Conservation (phyloP, 2,113 vertebrate genomes). For the Sisor rabdophorus region DNA sequence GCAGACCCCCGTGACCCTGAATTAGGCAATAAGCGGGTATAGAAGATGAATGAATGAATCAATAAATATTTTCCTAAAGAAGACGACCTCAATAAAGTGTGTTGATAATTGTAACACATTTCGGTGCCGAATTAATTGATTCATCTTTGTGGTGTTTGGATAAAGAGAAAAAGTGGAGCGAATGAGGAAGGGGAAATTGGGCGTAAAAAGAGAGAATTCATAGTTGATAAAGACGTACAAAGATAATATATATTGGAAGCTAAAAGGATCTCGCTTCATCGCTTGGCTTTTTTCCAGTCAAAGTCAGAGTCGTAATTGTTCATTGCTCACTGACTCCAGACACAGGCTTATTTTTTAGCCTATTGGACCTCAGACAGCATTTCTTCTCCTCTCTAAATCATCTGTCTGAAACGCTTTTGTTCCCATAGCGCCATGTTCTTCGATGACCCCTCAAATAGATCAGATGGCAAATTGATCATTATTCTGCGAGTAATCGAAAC, state of each 20-base stretch:
- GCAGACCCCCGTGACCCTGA: too few species aligned
- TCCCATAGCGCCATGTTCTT: background rate
- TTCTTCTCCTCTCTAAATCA: conserved; percentile 19
- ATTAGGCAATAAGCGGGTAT: too few species aligned
- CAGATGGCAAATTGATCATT: conserved; percentile 5
- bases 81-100: background rate
- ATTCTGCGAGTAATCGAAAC: conserved; percentile 2
- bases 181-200: background rate
- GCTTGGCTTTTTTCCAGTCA: background rate
- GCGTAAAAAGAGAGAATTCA: conserved; percentile 42
- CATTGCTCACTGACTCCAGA: conserved; percentile 33
- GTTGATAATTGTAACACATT: background rate
- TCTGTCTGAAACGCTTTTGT: background rate
- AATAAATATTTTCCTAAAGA: background rate
- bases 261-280: background rate
- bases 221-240: conserved; percentile 37
- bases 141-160: conserved; percentile 45
- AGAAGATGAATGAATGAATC: too few species aligned
- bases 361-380: conserved; percentile 15
- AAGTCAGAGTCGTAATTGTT: conserved; percentile 28
- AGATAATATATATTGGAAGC: conserved; percentile 21
- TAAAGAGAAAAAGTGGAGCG: background rate
- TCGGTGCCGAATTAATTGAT: conserved; percentile 17
- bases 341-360: conserved; percentile 31
- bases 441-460: conserved; percentile 10